Percentiles rank a stretch among this genome's conserved stretches.
phyloP scores from a whole-genome alignment of 2,797 vertebrate genomes.

The Poeciliopsis gracilis region DNA sequence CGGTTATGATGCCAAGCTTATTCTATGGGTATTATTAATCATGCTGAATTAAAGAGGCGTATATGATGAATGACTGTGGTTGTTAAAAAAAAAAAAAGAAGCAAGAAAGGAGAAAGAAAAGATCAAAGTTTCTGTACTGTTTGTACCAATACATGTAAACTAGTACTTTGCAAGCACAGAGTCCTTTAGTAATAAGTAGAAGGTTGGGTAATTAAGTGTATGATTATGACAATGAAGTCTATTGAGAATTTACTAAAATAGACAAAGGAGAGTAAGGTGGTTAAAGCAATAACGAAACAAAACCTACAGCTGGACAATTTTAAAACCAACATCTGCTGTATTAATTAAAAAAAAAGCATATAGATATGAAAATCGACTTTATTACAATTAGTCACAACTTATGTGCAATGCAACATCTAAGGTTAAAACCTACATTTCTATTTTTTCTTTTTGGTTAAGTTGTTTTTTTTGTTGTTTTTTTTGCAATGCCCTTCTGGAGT shows the following conservation, averaged over 20 bases:
- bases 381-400: not conserved
- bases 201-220: too few species aligned
- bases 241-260: not conserved
- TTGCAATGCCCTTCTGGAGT: not conserved
- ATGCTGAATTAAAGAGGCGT: conserved; percentile 55
- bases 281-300: not conserved
- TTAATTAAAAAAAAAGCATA: not conserved
- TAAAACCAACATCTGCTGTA: not conserved
- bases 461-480: not conserved
- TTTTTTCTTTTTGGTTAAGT: not conserved
- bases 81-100: conserved; percentile 30
- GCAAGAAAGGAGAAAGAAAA: conserved; percentile 31
- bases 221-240: conserved; percentile 43
- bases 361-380: not conserved
- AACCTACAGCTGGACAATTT: not conserved
- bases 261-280: not conserved
- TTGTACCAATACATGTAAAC: conserved; percentile 54
- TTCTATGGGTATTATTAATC: conserved; percentile 70
- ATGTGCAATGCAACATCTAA: not conserved
- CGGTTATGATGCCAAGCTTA: conserved; percentile 60
- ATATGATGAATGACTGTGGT: conserved; percentile 57
- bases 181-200: conserved; percentile 66
- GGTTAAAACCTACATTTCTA: not conserved
- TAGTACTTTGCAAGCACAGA: not conserved
- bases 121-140: conserved; percentile 41